phyloP scores from a whole-genome alignment of 2,888 invertebrate genomes.

The Pecten maximus region DNA sequence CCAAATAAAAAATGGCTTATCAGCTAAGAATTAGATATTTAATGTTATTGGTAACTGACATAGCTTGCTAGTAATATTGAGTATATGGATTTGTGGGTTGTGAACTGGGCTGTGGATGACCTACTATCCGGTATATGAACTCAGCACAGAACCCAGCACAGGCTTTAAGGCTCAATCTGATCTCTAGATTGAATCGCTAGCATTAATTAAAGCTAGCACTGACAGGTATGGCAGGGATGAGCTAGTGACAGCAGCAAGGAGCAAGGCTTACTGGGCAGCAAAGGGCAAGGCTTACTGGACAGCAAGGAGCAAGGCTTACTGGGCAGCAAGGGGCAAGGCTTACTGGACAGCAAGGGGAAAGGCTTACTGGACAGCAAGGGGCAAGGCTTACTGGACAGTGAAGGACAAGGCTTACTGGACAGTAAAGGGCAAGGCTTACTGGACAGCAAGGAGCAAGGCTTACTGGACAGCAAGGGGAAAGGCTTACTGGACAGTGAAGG shows the following conservation, averaged over 20 bases:
- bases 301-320: no score
- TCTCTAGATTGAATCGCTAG: neutral
- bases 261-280: neutral
- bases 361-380: no score
- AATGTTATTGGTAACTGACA: slow-evolving; percentile 24
- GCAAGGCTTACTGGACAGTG: no score
- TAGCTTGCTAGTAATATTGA: neutral
- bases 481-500: no score
- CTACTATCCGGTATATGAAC: slow-evolving; percentile 16
- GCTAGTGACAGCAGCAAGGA: neutral
- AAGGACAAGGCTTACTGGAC: no score
- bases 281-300: no score
- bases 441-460: no score
- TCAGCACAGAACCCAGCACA: no score
- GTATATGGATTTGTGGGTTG: neutral
- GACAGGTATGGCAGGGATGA: neutral
- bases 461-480: no score
- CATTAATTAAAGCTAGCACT: neutral
- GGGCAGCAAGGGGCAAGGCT: no score
- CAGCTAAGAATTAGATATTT: slow-evolving; percentile 23
- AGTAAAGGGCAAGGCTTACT: no score
- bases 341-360: no score
- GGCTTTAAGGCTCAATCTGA: neutral
- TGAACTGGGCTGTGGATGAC: neutral
- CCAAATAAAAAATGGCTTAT: slow-evolving; percentile 27